phyloP scores from a whole-genome alignment of 2,113 vertebrate species.

The Lampris megalopsis region DNA sequence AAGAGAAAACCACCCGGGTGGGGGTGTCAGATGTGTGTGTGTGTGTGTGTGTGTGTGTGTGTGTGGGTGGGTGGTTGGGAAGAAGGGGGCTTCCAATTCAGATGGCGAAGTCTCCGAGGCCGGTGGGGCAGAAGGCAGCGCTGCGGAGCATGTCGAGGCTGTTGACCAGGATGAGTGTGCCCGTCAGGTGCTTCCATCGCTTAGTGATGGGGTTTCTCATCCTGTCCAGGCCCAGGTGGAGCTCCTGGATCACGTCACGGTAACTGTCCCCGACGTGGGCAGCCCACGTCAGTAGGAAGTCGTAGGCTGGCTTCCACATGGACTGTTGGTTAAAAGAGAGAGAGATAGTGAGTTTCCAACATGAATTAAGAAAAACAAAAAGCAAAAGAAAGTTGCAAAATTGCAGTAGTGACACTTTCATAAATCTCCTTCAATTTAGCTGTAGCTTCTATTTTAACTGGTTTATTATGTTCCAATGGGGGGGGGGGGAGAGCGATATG shows the following conservation, averaged over 20 bases:
- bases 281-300: constrained; percentile 97
- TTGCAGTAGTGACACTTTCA: too few relatives aligned
- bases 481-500: too few relatives aligned
- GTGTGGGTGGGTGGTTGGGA: too few relatives aligned
- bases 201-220: constrained; percentile 98
- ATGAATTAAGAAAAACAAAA: neutral
- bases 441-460: too few relatives aligned
- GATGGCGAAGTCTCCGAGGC: constrained; percentile 90
- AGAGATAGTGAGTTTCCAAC: neutral
- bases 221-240: constrained; percentile 92
- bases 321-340: constrained; percentile 78
- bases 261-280: constrained; percentile 96
- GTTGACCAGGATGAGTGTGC: constrained; percentile 94
- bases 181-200: constrained; percentile 96
- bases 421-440: too few relatives aligned
- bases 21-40: too few relatives aligned
- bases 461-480: too few relatives aligned
- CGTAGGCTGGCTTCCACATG: constrained; percentile 98
- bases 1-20: too few relatives aligned
- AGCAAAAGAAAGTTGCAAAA: too few relatives aligned
- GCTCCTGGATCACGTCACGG: constrained; percentile 95
- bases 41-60: too few relatives aligned
- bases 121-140: constrained; percentile 89
- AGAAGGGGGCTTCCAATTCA: constrained; percentile 65
- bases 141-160: constrained; percentile 91